Percentiles rank a stretch among this genome's conserved stretches.
Evolutionary conservation across 2,113 vertebrate species (phyloP).

Genomic region (Zosterops japonicus): DNA sequence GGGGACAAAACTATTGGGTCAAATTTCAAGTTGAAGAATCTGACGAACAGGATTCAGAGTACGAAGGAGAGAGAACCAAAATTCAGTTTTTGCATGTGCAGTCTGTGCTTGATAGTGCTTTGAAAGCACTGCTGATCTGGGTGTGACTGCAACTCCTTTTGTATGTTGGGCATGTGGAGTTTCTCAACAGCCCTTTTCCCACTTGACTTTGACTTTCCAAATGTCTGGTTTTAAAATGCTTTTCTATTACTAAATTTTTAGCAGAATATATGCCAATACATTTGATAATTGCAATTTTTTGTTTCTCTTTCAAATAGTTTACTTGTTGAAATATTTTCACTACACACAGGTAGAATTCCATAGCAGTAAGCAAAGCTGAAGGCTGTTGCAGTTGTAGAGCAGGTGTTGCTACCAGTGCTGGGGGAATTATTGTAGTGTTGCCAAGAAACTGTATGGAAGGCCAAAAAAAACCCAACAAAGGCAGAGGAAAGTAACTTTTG

Average conservation of each 20-base stretch:
- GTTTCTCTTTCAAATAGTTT: neutral
- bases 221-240: neutral
- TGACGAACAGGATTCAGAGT: neutral
- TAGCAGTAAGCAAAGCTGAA: neutral
- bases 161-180: fast-evolving
- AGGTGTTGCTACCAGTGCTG: neutral
- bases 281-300: neutral
- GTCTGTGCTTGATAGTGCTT: neutral
- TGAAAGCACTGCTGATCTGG: neutral
- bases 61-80: neutral
- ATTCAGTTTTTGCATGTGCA: neutral
- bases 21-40: neutral
- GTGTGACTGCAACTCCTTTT: neutral
- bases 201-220: neutral
- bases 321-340: neutral
- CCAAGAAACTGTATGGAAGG: neutral
- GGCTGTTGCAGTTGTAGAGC: neutral
- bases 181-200: neutral
- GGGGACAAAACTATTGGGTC: neutral
- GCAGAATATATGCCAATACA: neutral
- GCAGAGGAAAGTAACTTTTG: neutral
- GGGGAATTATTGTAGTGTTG: neutral
- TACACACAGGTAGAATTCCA: neutral
- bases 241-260: neutral
- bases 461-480: neutral